Evolutionary conservation across 2,888 invertebrate genomes (phyloP).

Genomic region (Zelleria hepariella): DNA sequence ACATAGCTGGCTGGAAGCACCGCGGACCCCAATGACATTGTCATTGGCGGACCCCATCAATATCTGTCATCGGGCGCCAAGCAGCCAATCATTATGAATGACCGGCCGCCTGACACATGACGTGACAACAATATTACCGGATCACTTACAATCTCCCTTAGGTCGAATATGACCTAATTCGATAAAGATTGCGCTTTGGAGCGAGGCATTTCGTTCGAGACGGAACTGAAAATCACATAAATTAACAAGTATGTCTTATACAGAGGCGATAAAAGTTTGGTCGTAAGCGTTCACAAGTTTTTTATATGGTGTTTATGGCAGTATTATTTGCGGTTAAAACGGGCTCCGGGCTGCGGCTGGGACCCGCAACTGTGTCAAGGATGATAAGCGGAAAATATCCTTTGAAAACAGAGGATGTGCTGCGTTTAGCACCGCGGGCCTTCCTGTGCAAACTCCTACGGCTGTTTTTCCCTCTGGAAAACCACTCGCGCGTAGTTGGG

Average conservation of each 20-base stretch:
- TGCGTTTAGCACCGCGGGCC: slow-evolving; percentile 16
- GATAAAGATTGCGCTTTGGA: slow-evolving; percentile 7
- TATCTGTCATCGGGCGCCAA: slow-evolving; percentile 60
- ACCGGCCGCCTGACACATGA: slow-evolving; percentile 26
- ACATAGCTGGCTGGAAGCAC: too few relatives aligned
- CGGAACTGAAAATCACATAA: background rate
- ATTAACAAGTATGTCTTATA: background rate
- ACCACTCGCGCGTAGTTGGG: background rate
- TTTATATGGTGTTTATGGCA: slow-evolving; percentile 4
- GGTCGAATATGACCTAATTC: slow-evolving; percentile 53
- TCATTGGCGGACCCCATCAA: slow-evolving; percentile 58
- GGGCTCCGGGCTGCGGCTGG: slow-evolving; percentile 14
- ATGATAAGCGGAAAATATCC: slow-evolving; percentile 48
- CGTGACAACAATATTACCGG: background rate
- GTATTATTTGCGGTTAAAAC: background rate
- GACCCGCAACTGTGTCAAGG: slow-evolving; percentile 39
- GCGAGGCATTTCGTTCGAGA: background rate
- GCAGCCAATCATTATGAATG: slow-evolving; percentile 58
- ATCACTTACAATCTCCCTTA: slow-evolving; percentile 26
- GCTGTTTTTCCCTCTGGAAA: slow-evolving; percentile 2
- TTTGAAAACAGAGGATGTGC: slow-evolving; percentile 32
- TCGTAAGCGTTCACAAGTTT: slow-evolving; percentile 1
- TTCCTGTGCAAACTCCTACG: slow-evolving; percentile 14
- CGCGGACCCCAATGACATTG: too few relatives aligned
- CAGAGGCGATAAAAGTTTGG: slow-evolving; percentile 3